Evolutionary conservation across 1,140 invertebrate species (phyloP).

Genomic region (Liolophura sinensis): DNA sequence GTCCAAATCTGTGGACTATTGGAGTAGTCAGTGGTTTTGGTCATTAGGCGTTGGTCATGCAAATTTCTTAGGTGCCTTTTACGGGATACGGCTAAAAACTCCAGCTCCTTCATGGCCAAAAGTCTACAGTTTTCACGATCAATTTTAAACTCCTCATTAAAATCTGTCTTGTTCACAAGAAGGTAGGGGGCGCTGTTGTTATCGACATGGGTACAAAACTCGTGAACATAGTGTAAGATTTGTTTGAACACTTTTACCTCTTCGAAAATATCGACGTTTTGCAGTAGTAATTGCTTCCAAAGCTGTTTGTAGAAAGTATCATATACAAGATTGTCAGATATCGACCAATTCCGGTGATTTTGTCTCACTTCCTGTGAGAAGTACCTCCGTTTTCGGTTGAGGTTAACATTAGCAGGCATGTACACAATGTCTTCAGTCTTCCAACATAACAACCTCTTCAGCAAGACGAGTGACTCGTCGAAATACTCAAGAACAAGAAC

Average conservation of each 20-base stretch:
- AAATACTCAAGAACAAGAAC: conserved; percentile 63
- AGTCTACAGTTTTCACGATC: conserved; percentile 22
- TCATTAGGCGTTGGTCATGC: too few species aligned
- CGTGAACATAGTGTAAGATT: conserved; percentile 9
- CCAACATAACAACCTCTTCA: conserved; percentile 61
- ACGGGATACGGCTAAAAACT: conserved; percentile 7
- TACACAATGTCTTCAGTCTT: conserved; percentile 56
- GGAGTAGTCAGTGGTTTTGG: too few species aligned
- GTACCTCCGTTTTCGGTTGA: conserved; percentile 1
- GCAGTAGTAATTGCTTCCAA: conserved; percentile 9
- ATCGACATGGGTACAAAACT: conserved; percentile 18
- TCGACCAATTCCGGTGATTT: conserved; percentile 11
- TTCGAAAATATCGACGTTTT: conserved; percentile 16
- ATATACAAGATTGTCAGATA: conserved; percentile 29
- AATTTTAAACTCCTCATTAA: conserved; percentile 24
- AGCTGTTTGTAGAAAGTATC: conserved; percentile 24
- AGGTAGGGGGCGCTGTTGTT: neutral
- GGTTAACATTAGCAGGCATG: conserved; percentile 14
- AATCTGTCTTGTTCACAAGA: conserved; percentile 9
- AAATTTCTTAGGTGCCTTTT: too few species aligned
- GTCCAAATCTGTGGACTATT: too few species aligned
- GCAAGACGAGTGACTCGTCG: conserved; percentile 62
- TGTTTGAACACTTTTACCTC: conserved; percentile 23
- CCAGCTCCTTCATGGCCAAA: conserved; percentile 21
- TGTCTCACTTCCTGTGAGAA: conserved; percentile 11